Base-by-base conservation (phyloP, 2,888 invertebrate species). In the Drosophila meridionalis region DNA sequence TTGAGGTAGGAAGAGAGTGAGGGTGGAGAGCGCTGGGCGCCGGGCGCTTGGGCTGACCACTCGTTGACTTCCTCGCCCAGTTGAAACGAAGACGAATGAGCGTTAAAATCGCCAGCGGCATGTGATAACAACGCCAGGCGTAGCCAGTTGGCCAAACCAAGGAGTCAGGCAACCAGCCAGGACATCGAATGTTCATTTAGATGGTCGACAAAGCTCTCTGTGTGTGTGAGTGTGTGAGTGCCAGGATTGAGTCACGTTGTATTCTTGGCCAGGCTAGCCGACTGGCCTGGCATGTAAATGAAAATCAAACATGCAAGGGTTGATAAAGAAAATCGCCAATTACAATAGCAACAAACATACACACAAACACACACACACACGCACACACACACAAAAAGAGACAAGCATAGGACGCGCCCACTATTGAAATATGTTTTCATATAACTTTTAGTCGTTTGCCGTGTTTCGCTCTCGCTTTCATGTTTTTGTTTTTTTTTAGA, bases 271-370 rank as follows among this genome's bases (percentile, higher is more conserved):
- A 66, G 76, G 76, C 63, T 75, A 64, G 68, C 68, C 64, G 48
- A 64, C 62, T 65, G 66, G 66, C 64, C 80, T 82, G 83, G 83
- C 90, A 90, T 92, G 89, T 90, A 92, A 93, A 93, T 93, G 91
- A 91, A 92, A 93, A 92, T 92, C 91, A 92, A 91, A 93, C 93
- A 93, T 92, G 93, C 92, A 92, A 93, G 90, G 90, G 88, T 89
- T 89, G 89, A 90, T 92, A 90, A 82, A 83, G 85, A 84, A 92
- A 91, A 91, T 91, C 90, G 91, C 90, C 80, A 90, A 83, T 83
- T 82, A 82, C 76, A 78, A 73, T 26, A 80, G 52, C 65, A 64
- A 73, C 66, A 68, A 56, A 63, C 28, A 69, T 20, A 28, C 36
- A 48, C 34, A 65, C 59, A 52, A 11, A 20, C n/a, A n/a, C 14